A percentile compares a stretch with the other conserved stretches of the same genome.
These are phyloP conservation scores for Muntiacus reevesi DNA, from an alignment of 2,113 vertebrate genomes.

Conservation along the genomic window DNA sequence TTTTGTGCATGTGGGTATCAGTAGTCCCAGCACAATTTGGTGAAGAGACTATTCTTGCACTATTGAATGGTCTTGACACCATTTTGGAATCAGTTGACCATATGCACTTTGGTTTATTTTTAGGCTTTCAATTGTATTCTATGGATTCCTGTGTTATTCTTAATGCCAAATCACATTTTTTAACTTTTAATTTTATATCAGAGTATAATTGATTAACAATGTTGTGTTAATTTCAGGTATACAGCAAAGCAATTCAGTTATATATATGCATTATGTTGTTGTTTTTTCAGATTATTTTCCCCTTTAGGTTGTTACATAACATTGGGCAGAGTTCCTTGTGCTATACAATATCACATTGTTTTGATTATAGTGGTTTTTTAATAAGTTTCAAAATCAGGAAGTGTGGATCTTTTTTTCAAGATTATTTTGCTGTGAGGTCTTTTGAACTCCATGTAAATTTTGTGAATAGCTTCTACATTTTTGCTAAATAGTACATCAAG, in stretches of 20 bases:
- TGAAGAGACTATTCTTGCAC: background rate
- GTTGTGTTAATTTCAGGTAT: background rate
- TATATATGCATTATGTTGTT: background rate
- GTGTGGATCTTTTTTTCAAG: background rate
- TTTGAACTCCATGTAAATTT: background rate
- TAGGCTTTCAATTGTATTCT: background rate
- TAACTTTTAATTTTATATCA: background rate
- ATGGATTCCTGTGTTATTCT: background rate
- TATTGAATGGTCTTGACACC: background rate
- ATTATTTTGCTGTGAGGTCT: background rate
- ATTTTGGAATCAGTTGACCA: background rate
- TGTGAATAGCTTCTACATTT: background rate
- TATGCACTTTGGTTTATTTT: background rate
- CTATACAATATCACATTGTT: background rate
- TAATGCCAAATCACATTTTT: background rate
- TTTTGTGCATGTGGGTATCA: background rate
- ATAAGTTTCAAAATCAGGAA: background rate
- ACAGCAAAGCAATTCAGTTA: background rate
- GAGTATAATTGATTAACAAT: background rate
- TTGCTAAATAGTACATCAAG: background rate
- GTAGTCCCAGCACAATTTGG: background rate
- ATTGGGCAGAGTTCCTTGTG: background rate
- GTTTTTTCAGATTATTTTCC: background rate
- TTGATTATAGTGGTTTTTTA: background rate
- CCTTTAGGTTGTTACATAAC: background rate